phyloP scores from a whole-genome alignment of 1,140 invertebrate genomes.

The Condylostylus longicornis region DNA sequence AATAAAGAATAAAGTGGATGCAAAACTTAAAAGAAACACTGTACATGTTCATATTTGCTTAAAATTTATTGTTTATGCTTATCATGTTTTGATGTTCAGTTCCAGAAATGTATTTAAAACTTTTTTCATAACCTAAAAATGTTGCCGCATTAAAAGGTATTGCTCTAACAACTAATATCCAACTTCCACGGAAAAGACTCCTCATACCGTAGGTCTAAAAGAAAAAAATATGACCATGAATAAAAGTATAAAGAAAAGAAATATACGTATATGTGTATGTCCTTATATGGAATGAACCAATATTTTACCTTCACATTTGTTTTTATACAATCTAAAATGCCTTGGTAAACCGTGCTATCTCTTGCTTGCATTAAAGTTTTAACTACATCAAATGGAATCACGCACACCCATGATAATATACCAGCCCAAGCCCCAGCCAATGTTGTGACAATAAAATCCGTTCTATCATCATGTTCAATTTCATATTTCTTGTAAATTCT shows the following conservation, averaged over 20 bases:
- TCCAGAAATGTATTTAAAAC: too few relatives aligned
- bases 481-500: too few relatives aligned
- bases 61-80: too few relatives aligned
- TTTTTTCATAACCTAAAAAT: constrained; percentile 47
- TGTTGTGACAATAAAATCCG: constrained; percentile 22
- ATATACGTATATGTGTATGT: too few relatives aligned
- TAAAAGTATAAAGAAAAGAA: constrained; percentile 31
- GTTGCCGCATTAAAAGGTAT: constrained; percentile 55
- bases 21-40: too few relatives aligned
- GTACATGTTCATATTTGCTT: too few relatives aligned
- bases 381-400: constrained; percentile 58
- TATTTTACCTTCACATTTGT: constrained; percentile 37
- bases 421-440: constrained; percentile 36
- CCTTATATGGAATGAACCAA: too few relatives aligned
- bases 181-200: constrained; percentile 44
- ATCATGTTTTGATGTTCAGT: too few relatives aligned
- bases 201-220: constrained; percentile 35
- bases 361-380: constrained; percentile 62
- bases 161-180: constrained; percentile 41
- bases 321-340: constrained; percentile 27
- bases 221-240: constrained; percentile 21
- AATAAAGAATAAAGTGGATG: too few relatives aligned
- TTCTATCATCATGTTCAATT: constrained; percentile 12
- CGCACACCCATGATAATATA: constrained; percentile 49
- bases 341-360: constrained; percentile 30